phyloP scores from a whole-genome alignment of 1,140 invertebrate species.

The Brachionus sp. region DNA sequence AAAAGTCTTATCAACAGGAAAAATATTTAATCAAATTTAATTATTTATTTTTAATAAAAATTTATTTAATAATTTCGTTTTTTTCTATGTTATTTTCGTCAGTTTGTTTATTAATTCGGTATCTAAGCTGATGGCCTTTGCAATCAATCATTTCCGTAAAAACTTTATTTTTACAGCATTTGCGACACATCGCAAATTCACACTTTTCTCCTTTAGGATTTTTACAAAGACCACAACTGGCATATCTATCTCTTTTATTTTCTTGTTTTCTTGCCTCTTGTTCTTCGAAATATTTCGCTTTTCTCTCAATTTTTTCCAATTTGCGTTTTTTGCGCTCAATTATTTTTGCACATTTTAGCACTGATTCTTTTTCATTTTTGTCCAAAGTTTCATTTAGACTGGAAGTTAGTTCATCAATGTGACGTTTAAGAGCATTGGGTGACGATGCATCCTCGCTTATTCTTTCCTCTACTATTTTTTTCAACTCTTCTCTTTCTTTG shows the following conservation, averaged over 20 bases:
- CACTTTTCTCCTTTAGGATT: slow-evolving; percentile 25
- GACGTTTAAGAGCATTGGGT: neutral
- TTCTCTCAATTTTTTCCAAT: slow-evolving; percentile 30
- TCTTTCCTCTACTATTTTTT: slow-evolving; percentile 31
- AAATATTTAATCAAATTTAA: too few species aligned
- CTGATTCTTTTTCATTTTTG: neutral
- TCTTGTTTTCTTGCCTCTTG: neutral
- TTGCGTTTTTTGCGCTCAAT: slow-evolving; percentile 38
- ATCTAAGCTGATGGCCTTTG: slow-evolving; percentile 14
- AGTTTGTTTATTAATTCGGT: neutral
- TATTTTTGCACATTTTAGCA: slow-evolving; percentile 15
- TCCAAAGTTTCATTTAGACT: neutral
- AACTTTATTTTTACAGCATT: slow-evolving; percentile 42
- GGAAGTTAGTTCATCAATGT: slow-evolving; percentile 12
- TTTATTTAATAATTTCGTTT: neutral
- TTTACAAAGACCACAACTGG: neutral
- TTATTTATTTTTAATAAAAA: neutral
- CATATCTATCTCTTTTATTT: neutral
- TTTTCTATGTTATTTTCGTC: neutral
- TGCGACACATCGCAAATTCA: neutral
- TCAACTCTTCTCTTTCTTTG: slow-evolving; percentile 12
- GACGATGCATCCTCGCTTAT: neutral
- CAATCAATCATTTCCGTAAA: slow-evolving; percentile 18
- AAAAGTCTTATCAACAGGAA: too few species aligned
- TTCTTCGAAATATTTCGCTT: neutral